Conservation (phyloP, 2,888 invertebrate genomes). For the Parapristionchus giblindavisi region DNA sequence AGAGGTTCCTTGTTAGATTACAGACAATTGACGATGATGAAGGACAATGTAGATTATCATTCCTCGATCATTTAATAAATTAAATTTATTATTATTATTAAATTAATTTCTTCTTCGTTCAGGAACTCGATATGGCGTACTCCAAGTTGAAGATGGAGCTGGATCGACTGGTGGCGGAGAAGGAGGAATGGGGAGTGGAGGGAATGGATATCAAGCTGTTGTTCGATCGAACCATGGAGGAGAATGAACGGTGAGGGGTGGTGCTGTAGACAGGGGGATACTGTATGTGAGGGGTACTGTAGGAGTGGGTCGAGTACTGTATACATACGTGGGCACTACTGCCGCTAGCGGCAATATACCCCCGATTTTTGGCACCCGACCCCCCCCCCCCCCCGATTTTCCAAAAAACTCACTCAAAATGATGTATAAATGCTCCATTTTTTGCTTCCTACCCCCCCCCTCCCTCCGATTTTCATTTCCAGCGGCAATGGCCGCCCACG, state of each 20-base stretch:
- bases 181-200: conserved; percentile 40
- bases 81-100: not conserved
- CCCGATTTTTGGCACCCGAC: no score
- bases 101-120: conserved; percentile 1
- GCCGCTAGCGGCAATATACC: no score
- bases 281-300: not conserved
- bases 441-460: no score
- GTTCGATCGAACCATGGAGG: conserved; percentile 55
- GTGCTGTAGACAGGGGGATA: not conserved
- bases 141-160: conserved; percentile 49
- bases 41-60: not conserved
- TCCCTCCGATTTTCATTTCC: no score
- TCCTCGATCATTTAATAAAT: conserved; percentile 6
- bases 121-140: conserved; percentile 52
- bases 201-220: conserved; percentile 45
- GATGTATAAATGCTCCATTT: no score
- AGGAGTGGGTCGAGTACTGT: no score
- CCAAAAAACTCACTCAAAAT: no score
- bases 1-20: no score
- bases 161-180: conserved; percentile 46
- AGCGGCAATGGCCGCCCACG: no score
- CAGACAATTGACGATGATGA: no score
- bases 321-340: no score
- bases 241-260: conserved; percentile 49
- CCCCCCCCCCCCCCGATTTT: no score